Percentiles rank a stretch among this genome's conserved stretches.
phyloP scores from a whole-genome alignment of 2,113 vertebrate species.

The Theristicus caerulescens region DNA sequence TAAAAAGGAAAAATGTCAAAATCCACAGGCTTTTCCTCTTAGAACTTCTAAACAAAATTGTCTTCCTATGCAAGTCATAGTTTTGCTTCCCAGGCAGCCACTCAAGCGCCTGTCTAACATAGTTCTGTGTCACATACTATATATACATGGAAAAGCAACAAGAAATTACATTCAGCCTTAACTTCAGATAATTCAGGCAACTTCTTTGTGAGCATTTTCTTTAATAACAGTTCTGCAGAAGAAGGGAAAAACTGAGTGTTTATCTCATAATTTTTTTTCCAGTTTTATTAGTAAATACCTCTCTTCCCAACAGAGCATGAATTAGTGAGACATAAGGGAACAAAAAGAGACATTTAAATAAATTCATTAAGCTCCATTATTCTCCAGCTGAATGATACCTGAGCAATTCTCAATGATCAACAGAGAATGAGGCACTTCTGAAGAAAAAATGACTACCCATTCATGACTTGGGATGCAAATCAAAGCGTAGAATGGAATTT shows the following conservation, averaged over 20 bases:
- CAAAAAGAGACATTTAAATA: not conserved
- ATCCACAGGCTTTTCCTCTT: not conserved
- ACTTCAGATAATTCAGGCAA: not conserved
- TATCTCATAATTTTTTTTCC: not conserved
- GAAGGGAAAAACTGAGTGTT: not conserved
- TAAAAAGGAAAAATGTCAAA: constrained; percentile 29
- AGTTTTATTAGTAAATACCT: not conserved
- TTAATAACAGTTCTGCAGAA: not conserved
- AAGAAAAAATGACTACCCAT: not conserved
- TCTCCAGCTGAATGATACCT: not conserved
- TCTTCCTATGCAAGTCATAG: not conserved
- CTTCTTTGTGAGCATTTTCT: not conserved
- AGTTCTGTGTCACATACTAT: not conserved
- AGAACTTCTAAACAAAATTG: constrained; percentile 3
- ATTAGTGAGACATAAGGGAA: not conserved
- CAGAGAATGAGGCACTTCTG: not conserved
- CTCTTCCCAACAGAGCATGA: not conserved
- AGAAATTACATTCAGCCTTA: not conserved
- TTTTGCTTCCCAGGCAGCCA: not conserved
- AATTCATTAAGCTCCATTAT: not conserved
- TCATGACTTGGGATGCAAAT: not conserved
- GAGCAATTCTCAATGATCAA: not conserved
- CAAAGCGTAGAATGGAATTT: not conserved
- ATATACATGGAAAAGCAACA: not conserved
- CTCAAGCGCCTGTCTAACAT: not conserved